Evolutionary conservation across 1,140 invertebrate genomes (phyloP), one percentile per base, ranked within the genome.

Genomic region (Geopemphigus sp.): DNA sequence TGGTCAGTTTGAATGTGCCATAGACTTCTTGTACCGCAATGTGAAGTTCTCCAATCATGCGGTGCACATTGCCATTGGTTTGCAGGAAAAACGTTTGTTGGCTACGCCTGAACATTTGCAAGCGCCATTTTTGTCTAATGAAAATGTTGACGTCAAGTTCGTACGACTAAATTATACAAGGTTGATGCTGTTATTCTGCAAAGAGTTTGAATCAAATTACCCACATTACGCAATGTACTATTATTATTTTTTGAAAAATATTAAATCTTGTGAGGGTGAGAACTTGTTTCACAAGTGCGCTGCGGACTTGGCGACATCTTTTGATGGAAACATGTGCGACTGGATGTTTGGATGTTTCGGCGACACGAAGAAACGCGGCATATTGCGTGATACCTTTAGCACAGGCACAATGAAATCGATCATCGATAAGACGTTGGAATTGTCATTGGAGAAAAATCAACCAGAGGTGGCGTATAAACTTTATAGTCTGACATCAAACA

Each of bases 1-100:
- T 64, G 95, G 94, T 1, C 96, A 98, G 84, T 98, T 97, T 88
- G 97, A 98, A 86, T 91, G 95, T 1, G 96, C 96, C 2, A 91
- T 98, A 66, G 96, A 98, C 86, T 98, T 98, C 86, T 85, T 98
- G 47, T 91, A 94, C 0, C 89, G 95, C 82, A 92, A 92, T 81
- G 88, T 89, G n/a, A 26, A 66, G 19, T 86, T 89, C 54, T 83
- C 93, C 83, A 89, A 92, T 45, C 95, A 98, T 85, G 93, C 93
- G 53, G 93, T 98, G 1, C 96, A 98, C 86, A 91, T 98, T 85
- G 96, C 96, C 0, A 89, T 98, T n/a, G 94, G 93, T 14, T 87
- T 98, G 66, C 92, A 94, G 83, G 94, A 98, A 85, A 87, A 93
- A 5, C 92, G 91, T 84, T 87, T 98, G 81, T 86, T 98, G 54